These are phyloP conservation scores for Taeniopygia guttata DNA, from an alignment of 2,797 vertebrate species.

Conservation along the genomic window DNA sequence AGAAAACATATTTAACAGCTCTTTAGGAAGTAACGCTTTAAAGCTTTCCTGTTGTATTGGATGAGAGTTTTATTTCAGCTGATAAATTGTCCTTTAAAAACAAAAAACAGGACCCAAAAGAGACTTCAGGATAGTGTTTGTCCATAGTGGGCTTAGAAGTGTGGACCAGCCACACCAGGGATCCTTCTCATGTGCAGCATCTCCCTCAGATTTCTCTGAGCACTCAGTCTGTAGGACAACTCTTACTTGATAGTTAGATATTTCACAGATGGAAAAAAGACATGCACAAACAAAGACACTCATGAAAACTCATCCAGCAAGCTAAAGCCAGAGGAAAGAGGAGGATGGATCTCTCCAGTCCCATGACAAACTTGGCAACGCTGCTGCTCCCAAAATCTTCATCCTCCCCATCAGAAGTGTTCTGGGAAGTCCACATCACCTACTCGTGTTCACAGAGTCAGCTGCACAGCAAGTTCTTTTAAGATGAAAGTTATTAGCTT, in stretches of 20 bases:
- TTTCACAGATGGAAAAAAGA: background rate
- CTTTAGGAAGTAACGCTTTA: conserved; percentile 10
- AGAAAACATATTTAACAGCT: conserved; percentile 1
- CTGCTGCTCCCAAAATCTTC: background rate
- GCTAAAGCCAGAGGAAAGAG: background rate
- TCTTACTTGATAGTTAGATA: accelerated
- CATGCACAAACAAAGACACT: background rate
- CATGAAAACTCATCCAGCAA: background rate
- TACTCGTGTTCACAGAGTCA: background rate
- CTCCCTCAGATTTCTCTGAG: background rate
- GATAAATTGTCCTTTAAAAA: background rate
- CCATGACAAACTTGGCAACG: background rate
- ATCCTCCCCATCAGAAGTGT: background rate
- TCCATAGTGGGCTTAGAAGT: background rate
- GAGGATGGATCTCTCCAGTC: background rate
- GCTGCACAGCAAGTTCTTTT: background rate
- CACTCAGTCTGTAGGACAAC: background rate
- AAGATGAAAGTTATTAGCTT: background rate
- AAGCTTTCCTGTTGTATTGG: background rate
- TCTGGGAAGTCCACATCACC: background rate
- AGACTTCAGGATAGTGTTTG: background rate
- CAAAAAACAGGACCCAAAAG: background rate
- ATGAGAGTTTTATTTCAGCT: background rate
- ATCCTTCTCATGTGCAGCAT: accelerated
- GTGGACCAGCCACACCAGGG: background rate